phyloP scores from a whole-genome alignment of 2,113 vertebrate species.

The Herpailurus yagouaroundi region DNA sequence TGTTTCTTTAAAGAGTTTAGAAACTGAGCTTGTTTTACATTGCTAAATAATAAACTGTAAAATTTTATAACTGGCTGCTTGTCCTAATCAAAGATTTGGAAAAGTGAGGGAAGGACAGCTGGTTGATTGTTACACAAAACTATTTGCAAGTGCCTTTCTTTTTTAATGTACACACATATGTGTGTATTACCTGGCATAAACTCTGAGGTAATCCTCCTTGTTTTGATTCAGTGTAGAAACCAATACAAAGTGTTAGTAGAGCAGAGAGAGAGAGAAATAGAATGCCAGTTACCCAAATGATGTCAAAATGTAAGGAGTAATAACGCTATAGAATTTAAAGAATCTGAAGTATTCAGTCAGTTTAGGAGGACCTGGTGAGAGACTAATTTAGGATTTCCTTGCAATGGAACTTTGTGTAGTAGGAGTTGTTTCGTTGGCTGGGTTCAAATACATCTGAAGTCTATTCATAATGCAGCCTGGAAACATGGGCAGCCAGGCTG shows the following conservation, averaged over 20 bases:
- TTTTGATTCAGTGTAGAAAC: constrained; percentile 25
- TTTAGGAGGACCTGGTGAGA: background rate
- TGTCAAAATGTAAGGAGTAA: constrained; percentile 12
- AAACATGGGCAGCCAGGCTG: background rate
- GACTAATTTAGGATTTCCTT: constrained; percentile 38
- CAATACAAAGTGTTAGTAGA: constrained; percentile 17
- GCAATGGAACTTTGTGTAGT: background rate
- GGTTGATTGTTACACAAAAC: constrained; percentile 39
- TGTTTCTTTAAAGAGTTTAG: constrained; percentile 36
- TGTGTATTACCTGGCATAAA: constrained; percentile 21
- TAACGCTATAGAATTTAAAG: constrained; percentile 45
- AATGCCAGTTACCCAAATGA: background rate
- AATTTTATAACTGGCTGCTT: constrained; percentile 38
- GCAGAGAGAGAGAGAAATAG: background rate
- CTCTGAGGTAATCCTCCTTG: background rate
- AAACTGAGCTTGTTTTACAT: background rate
- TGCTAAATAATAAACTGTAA: constrained; percentile 26
- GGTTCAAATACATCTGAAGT: constrained; percentile 17
- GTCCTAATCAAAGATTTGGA: constrained; percentile 48
- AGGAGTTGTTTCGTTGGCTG: background rate
- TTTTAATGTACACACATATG: background rate
- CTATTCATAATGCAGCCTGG: background rate
- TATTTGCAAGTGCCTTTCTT: constrained; percentile 29
- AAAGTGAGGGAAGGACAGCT: background rate
- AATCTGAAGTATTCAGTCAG: constrained; percentile 50